These are phyloP conservation scores for Abramis brama DNA, from an alignment of 2,113 vertebrate genomes.

Conservation along the genomic window DNA sequence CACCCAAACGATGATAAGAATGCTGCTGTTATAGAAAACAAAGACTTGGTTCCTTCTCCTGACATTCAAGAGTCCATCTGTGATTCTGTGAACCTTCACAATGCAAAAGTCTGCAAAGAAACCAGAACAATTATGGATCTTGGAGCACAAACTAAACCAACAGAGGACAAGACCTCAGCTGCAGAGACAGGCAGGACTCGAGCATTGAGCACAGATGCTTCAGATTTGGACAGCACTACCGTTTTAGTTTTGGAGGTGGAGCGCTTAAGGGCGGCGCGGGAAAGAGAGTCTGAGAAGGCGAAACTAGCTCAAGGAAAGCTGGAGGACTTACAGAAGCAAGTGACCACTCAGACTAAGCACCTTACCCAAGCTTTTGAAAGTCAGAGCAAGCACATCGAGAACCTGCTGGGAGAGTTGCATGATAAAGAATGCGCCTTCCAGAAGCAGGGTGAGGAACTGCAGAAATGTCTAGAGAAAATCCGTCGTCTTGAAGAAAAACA, in stretches of 20 bases:
- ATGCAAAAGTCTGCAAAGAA: slow-evolving; percentile 63
- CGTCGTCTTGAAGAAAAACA: slow-evolving; percentile 49
- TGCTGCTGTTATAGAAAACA: slow-evolving; percentile 47
- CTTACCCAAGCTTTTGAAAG: slow-evolving; percentile 78
- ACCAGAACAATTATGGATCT: slow-evolving; percentile 52
- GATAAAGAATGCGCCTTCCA: slow-evolving; percentile 71
- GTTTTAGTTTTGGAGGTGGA: slow-evolving; percentile 66
- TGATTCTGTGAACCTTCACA: slow-evolving; percentile 68
- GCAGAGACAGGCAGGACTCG: neutral
- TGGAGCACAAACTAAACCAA: slow-evolving; percentile 28
- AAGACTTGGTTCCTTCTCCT: slow-evolving; percentile 58
- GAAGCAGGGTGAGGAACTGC: slow-evolving; percentile 68
- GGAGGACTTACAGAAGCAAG: slow-evolving; percentile 74
- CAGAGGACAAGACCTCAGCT: slow-evolving; percentile 3
- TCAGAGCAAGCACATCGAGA: slow-evolving; percentile 77
- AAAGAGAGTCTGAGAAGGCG: slow-evolving; percentile 65
- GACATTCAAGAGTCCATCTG: slow-evolving; percentile 59
- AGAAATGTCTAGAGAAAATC: slow-evolving; percentile 62
- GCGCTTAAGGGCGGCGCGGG: slow-evolving; percentile 62
- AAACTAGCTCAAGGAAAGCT: slow-evolving; percentile 71
- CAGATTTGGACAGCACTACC: slow-evolving; percentile 45
- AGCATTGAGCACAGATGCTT: neutral
- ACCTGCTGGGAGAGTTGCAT: slow-evolving; percentile 74
- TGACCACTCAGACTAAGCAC: slow-evolving; percentile 77
- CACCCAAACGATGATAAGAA: slow-evolving; percentile 59